Conservation (phyloP, 2,888 invertebrate genomes). For the Penaeus monodon region DNA sequence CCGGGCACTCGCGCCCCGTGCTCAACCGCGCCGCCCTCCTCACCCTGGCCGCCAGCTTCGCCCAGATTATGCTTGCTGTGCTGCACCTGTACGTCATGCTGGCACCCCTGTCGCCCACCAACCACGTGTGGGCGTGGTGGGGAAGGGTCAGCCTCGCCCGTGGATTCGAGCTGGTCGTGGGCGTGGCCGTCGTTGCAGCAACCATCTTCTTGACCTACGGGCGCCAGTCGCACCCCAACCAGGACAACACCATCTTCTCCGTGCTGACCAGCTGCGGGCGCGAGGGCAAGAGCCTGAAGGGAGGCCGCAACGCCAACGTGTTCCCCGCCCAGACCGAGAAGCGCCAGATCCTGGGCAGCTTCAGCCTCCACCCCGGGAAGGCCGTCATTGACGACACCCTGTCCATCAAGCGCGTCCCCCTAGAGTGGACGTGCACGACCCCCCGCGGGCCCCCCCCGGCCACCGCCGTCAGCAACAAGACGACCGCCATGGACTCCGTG, state of each 20-base stretch:
- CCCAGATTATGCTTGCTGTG: constrained; percentile 30
- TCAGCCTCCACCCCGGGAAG: constrained; percentile 7
- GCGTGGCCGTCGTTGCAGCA: constrained; percentile 39
- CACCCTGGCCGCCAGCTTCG: constrained; percentile 23
- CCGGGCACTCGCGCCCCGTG: constrained; percentile 7
- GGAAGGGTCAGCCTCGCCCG: constrained; percentile 41
- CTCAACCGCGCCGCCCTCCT: constrained; percentile 1
- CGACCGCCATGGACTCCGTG: constrained; percentile 33
- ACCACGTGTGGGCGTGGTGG: constrained; percentile 61
- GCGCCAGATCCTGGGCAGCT: constrained; percentile 29
- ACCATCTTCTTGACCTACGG: constrained; percentile 37
- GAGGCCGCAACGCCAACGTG: constrained; percentile 37
- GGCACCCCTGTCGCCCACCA: constrained; percentile 12
- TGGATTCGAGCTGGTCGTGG: constrained; percentile 42
- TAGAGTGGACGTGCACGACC: constrained; percentile 5
- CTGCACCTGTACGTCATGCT: constrained; percentile 19
- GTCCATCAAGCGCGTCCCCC: constrained; percentile 20
- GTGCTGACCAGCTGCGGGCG: constrained; percentile 50
- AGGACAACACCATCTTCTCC: constrained; percentile 53
- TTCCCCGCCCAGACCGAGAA: constrained; percentile 40
- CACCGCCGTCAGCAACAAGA: constrained; percentile 3
- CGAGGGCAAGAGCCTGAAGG: constrained; percentile 27
- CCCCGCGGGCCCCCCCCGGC: neutral
- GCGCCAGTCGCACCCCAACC: constrained; percentile 19
- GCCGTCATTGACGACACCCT: neutral